Evolutionary conservation across 2,888 invertebrate species (phyloP), one percentile per base, ranked within the genome.

Genomic region (Gonocerus acuteangulatus): DNA sequence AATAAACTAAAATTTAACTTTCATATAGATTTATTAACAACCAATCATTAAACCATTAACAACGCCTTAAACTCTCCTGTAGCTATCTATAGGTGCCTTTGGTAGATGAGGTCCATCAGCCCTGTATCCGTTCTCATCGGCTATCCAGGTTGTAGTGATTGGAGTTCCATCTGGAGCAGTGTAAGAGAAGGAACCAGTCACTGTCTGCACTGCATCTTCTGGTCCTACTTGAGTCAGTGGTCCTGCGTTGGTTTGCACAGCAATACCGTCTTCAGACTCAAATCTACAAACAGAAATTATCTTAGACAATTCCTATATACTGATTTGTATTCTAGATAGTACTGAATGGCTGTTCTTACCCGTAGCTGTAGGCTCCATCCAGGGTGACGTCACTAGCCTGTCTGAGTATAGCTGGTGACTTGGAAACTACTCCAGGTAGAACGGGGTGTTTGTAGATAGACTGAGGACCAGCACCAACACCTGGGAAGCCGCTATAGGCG

Each of bases 161-260:
- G 76, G 75, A 39, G 78, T 74, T n/a, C 86, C 86, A 67, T 85
- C 84, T 9, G 82, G 82, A 18, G 81, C 78, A 2, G 85, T 80
- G 71, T 88, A 88, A 0, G 86, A 81, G 71, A 82, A 87, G 47
- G 85, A 84, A 45, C 89, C 89, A 72, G 86, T 84, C 2, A 86
- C 84, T 1, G 73, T 69, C 69, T 82, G 85, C 2, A 57, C 62
- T 32, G 60, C 86, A 69, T 85, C 82, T 73, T 86, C 86, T 69
- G 86, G 85, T 69, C 86, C 85, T 51, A 80, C 76, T 75, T 86
- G 86, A 36, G 77, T 79, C 34, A 86, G 65, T 9, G 79, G 84
- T 4, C 86, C 86, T 15, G 39, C 22, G 65, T 79, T 78, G 70
- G 86, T 86, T 68, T 85, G 80, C 0, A 81, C 85, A 11, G 78